Conservation (phyloP, 2,888 invertebrate genomes). For the Phyto melanocephala region DNA sequence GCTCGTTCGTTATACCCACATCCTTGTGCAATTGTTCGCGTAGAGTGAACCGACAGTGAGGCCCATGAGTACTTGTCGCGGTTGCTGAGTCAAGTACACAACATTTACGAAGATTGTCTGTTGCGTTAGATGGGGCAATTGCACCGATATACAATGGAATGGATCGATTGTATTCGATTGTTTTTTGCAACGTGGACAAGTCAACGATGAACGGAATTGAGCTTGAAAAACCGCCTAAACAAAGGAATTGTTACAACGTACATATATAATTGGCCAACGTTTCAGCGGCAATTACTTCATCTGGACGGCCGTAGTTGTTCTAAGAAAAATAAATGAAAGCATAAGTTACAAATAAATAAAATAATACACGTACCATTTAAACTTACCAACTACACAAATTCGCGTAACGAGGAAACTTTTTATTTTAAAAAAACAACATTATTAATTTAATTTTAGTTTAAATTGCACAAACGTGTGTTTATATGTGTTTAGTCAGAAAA, state of each 20-base stretch:
- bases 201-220: conserved; percentile 94
- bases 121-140: conserved; percentile 91
- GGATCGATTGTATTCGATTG: conserved; percentile 98
- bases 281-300: conserved; percentile 94
- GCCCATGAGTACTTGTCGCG: conserved; percentile 92
- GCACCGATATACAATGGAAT: conserved; percentile 96
- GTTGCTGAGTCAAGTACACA: conserved; percentile 93
- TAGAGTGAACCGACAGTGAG: conserved; percentile 89
- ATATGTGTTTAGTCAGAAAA: too few relatives aligned
- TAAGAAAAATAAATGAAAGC: conserved; percentile 77
- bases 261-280: conserved; percentile 94
- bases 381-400: too few relatives aligned
- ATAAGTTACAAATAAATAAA: too few relatives aligned
- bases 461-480: too few relatives aligned
- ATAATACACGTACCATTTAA: too few relatives aligned
- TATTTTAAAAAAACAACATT: too few relatives aligned
- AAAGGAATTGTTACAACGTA: conserved; percentile 95
- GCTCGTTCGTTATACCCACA: conserved; percentile 89
- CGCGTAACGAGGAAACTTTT: too few relatives aligned
- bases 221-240: conserved; percentile 97
- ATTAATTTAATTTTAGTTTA: too few relatives aligned
- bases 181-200: conserved; percentile 95
- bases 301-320: conserved; percentile 92
- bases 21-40: conserved; percentile 89
- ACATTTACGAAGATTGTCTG: conserved; percentile 92